phyloP scores from a whole-genome alignment of 2,888 invertebrate species.

The Marronus borbonicus region DNA sequence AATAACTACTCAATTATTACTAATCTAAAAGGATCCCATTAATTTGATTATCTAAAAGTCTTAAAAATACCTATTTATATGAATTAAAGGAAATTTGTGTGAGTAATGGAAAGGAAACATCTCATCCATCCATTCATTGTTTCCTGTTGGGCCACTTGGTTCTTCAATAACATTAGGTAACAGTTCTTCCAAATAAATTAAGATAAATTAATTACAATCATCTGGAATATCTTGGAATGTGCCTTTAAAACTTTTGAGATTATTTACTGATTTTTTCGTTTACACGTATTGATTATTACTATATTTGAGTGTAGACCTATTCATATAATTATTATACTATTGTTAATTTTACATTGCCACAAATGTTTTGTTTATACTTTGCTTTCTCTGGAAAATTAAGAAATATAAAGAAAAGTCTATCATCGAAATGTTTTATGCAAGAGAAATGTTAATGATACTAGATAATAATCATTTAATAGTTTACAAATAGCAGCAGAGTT shows the following conservation, averaged over 20 bases:
- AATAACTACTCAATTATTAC: too few relatives aligned
- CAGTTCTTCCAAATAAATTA: too few relatives aligned
- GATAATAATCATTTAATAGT: too few relatives aligned
- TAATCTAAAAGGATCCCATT: too few relatives aligned
- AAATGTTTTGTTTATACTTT: neutral
- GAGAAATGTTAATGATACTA: neutral
- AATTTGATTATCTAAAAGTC: too few relatives aligned
- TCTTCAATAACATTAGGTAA: too few relatives aligned
- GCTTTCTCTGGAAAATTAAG: conserved; percentile 14
- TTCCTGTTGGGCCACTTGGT: too few relatives aligned
- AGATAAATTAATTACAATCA: too few relatives aligned
- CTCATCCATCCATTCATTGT: too few relatives aligned
- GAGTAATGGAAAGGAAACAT: too few relatives aligned
- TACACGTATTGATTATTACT: neutral
- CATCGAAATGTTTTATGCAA: neutral
- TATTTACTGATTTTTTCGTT: neutral
- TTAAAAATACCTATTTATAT: too few relatives aligned
- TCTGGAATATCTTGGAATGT: conserved; percentile 10
- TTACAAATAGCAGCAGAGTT: neutral
- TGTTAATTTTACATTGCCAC: neutral
- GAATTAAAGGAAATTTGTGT: too few relatives aligned
- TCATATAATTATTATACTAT: neutral
- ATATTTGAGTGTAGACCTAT: neutral
- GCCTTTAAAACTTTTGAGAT: neutral
- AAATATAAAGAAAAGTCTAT: neutral